phyloP scores from a whole-genome alignment of 2,888 invertebrate genomes.

The Ditula angustiorana region DNA sequence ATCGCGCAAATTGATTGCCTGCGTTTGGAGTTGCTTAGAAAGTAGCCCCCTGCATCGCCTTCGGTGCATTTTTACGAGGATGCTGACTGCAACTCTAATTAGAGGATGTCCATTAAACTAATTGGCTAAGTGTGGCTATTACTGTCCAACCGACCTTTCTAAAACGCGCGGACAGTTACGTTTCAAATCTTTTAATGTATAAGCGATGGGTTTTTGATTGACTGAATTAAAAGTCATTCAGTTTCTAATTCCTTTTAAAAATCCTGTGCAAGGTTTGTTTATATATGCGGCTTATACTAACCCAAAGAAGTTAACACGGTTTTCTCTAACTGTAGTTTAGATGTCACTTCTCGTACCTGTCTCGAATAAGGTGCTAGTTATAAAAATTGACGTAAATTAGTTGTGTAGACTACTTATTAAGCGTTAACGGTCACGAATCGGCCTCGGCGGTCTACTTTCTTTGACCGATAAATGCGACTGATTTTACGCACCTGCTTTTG shows the following conservation, averaged over 20 bases:
- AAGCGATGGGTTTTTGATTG: background rate
- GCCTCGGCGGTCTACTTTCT: conserved; percentile 66
- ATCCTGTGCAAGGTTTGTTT: background rate
- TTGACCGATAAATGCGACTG: conserved; percentile 60
- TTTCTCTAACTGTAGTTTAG: conserved; percentile 76
- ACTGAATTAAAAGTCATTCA: background rate
- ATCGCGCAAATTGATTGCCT: conserved; percentile 79
- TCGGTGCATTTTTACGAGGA: conserved; percentile 71
- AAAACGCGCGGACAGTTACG: conserved; percentile 24
- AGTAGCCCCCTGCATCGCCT: conserved; percentile 69
- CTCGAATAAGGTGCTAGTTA: conserved; percentile 73
- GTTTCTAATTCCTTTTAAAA: background rate
- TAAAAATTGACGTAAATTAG: conserved; percentile 75
- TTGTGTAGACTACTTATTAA: conserved; percentile 49
- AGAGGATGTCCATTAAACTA: conserved; percentile 64
- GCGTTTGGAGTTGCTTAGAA: conserved; percentile 77
- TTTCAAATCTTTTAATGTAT: background rate
- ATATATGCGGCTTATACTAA: conserved; percentile 5
- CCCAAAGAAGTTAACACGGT: conserved; percentile 78
- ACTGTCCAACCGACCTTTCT: conserved; percentile 35
- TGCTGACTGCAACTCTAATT: conserved; percentile 63
- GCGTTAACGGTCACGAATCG: conserved; percentile 54
- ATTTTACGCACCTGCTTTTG: conserved; percentile 53
- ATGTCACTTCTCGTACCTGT: conserved; percentile 69
- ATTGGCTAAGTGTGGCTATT: conserved; percentile 40